Percentiles rank a stretch among this genome's conserved stretches.
These are phyloP conservation scores for Ophiothrix spiculata DNA, from an alignment of 35 echinoderm and acorn worm species.

Conservation along the genomic window DNA sequence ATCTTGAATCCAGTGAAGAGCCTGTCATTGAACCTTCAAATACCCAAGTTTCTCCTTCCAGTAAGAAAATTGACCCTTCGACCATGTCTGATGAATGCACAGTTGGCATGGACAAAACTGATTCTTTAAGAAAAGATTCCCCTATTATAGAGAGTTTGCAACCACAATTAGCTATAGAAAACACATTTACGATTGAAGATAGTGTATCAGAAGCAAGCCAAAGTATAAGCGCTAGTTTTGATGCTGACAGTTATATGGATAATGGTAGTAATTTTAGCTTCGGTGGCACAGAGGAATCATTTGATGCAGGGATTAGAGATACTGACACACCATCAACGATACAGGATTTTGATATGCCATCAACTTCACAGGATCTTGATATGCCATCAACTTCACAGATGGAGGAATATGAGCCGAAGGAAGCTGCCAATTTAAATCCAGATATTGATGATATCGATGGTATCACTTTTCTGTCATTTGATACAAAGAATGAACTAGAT, in stretches of 20 bases:
- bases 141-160: too few species aligned
- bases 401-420: too few species aligned
- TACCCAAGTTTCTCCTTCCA: too few species aligned
- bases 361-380: background rate
- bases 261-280: background rate
- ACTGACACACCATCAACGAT: background rate
- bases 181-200: background rate
- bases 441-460: slow-evolving; percentile 52
- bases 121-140: too few species aligned
- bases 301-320: background rate
- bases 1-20: too few species aligned
- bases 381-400: background rate
- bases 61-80: too few species aligned
- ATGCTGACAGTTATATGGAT: background rate
- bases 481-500: slow-evolving; percentile 41
- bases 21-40: too few species aligned
- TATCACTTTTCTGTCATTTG: slow-evolving; percentile 59
- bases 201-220: background rate
- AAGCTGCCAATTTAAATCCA: too few species aligned
- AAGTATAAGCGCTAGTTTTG: background rate
- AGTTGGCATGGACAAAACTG: too few species aligned
- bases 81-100: too few species aligned
- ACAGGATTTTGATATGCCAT: too few species aligned
- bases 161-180: too few species aligned
- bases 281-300: background rate